These are phyloP conservation scores for Astyanax mexicanus DNA, from an alignment of 2,797 vertebrate species.

Conservation along the genomic window DNA sequence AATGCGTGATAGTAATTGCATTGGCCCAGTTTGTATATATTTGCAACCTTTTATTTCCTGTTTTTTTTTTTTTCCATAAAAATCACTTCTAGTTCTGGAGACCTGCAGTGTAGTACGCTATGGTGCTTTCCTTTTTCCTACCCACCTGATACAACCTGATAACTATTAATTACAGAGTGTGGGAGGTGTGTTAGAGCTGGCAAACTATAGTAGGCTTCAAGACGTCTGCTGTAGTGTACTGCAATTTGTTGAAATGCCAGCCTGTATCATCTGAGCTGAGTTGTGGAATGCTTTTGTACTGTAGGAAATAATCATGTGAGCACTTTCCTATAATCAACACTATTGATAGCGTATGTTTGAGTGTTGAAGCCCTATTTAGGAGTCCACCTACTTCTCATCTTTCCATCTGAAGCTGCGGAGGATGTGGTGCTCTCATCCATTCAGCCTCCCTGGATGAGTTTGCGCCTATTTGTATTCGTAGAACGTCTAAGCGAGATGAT, in stretches of 20 bases:
- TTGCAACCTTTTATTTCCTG: no score
- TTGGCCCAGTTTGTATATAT: no score
- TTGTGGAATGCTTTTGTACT: not conserved
- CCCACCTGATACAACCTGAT: no score
- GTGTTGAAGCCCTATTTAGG: not conserved
- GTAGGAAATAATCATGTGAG: not conserved
- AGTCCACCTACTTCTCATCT: not conserved
- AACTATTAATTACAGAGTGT: no score
- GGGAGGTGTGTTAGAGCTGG: not conserved
- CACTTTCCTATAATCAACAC: not conserved
- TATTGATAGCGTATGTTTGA: not conserved
- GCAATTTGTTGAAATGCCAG: not conserved
- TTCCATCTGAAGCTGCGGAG: not conserved
- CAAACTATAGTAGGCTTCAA: not conserved
- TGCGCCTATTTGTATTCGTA: conserved; percentile 75
- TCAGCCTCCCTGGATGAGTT: conserved; percentile 57
- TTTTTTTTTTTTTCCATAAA: no score
- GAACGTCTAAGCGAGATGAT: conserved; percentile 62
- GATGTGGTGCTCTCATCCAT: not conserved
- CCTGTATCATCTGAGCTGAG: not conserved
- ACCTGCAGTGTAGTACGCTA: no score
- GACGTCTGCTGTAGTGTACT: not conserved
- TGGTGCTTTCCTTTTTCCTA: not conserved
- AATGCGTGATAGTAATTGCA: no score
- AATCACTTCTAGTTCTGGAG: no score